Evolutionary conservation across 2,797 vertebrate species (phyloP), one percentile per base, ranked within the genome.

Genomic region (Pipistrellus pygmaeus): DNA sequence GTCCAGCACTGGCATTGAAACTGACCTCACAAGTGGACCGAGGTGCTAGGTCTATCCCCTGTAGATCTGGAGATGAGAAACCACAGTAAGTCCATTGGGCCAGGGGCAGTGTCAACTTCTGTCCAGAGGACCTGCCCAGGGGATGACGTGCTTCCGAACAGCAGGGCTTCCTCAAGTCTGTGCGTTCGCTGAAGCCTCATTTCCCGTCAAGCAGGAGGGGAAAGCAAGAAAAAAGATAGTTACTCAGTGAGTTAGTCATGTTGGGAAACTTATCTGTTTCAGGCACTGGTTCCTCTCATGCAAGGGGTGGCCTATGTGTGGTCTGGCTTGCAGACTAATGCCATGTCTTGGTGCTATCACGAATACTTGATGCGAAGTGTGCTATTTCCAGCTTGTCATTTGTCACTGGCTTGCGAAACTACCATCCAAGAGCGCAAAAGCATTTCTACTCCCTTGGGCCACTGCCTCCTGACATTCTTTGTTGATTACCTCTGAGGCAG

Each of bases 401-500:
- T 88, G 91, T 95, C 91, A 20, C 23, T 55, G 18, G 4, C 12
- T 97, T 97, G 84, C 3, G 64, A 93, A 96, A 91, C 68, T 6
- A 1, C 15, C 44, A 32, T 83, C 53, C 38, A 66, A 94, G 71
- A 92, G 12, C 78, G 1, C 30, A 94, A 93, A 96, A 17, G 17
- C 30, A 57, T 78, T 88, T 94, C 91, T 95, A 48, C n/a, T 90
- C 23, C 68, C 57, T 69, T 68, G 76, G 44, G 68, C 69, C 17
- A 71, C 94, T 97, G 95, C 92, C 57, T 85, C 23, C 72, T 93
- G 84, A 77, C 14, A 90, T 84, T 96, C 53, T 86, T 96, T 95
- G 69, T 27, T 35, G 30, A 95, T 97, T 85, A 25, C 82, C 93
- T 96, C 88, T 83, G 64, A 85, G 48, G 66, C 62, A 96, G 86